Evolutionary conservation across 1,140 invertebrate genomes (phyloP).

Genomic region (Eciton burchellii): DNA sequence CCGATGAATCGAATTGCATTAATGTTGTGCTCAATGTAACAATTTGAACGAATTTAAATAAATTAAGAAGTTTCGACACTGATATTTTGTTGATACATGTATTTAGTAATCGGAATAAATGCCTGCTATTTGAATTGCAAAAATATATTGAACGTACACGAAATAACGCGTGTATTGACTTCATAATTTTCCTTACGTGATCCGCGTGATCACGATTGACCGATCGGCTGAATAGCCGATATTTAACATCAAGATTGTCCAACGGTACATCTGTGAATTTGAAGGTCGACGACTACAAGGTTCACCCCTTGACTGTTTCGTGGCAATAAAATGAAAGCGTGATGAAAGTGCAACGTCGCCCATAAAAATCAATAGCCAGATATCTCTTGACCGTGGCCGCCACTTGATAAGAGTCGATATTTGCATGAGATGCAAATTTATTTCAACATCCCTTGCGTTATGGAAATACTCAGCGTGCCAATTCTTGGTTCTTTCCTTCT

Average conservation of each 20-base stretch:
- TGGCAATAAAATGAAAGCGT: too few relatives aligned
- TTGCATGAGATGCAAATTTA: not conserved
- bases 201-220: too few relatives aligned
- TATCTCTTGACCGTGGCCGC: not conserved
- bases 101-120: too few relatives aligned
- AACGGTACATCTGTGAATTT: not conserved
- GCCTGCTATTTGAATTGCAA: too few relatives aligned
- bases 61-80: not conserved
- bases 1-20: not conserved
- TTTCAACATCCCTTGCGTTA: too few relatives aligned
- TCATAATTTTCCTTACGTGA: not conserved
- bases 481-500: too few relatives aligned
- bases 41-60: slow-evolving; percentile 3
- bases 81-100: not conserved
- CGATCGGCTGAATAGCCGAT: not conserved
- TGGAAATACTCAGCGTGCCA: too few relatives aligned
- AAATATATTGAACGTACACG: not conserved
- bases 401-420: not conserved
- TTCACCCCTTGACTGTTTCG: too few relatives aligned
- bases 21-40: not conserved
- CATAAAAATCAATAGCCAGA: not conserved
- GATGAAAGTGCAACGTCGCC: not conserved
- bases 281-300: not conserved
- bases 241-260: not conserved
- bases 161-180: not conserved